A percentile compares a stretch with the other conserved stretches of the same genome.
phyloP scores from a whole-genome alignment of 1,140 invertebrate species.

The Mylabris phalerata region DNA sequence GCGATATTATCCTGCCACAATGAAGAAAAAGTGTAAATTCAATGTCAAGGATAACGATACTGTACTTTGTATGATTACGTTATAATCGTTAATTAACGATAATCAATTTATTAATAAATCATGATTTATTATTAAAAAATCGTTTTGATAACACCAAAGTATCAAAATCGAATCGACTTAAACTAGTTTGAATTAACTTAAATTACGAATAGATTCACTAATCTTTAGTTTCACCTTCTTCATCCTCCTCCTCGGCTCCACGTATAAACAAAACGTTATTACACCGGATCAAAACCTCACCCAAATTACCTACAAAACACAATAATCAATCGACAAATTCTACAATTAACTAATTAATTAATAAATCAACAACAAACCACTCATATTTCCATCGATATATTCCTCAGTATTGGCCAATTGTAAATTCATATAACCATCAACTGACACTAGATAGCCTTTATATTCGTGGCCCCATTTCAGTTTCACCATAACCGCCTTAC shows the following conservation, averaged over 20 bases:
- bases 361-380: conserved; percentile 46
- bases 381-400: conserved; percentile 83
- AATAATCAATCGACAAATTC: not conserved
- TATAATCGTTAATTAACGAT: no score
- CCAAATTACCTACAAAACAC: conserved; percentile 68
- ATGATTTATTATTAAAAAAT: no score
- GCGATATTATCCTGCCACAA: no score
- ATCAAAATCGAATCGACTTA: no score
- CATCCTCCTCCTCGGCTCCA: conserved; percentile 94
- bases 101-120: no score
- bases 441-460: conserved; percentile 94
- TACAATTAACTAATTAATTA: not conserved
- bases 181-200: no score
- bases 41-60: no score
- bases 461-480: conserved; percentile 99
- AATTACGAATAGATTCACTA: conserved; percentile 41
- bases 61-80: no score
- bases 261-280: conserved; percentile 98
- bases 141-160: no score
- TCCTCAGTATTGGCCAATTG: conserved; percentile 99
- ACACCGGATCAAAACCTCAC: conserved; percentile 95
- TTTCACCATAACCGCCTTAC: conserved; percentile 96
- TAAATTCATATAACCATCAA: conserved; percentile 99
- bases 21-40: no score
- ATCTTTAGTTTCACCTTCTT: conserved; percentile 95